Percentiles rank a stretch among this genome's conserved stretches.
These are phyloP conservation scores for Thunnus albacares DNA, from an alignment of 2,797 vertebrate species.

Conservation along the genomic window DNA sequence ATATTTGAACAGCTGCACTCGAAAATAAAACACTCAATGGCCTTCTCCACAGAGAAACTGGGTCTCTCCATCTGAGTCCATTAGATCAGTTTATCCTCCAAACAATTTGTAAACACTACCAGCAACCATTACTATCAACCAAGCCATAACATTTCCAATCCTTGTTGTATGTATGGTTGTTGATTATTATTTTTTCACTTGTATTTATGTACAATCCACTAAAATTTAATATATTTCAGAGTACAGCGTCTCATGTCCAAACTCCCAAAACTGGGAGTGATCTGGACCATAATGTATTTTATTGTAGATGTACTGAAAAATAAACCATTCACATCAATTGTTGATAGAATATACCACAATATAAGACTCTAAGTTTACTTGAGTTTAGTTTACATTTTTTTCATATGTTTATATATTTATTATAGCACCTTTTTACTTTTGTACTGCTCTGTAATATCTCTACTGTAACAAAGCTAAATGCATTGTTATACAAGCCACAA, in stretches of 20 bases:
- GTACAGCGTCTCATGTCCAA: neutral
- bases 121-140: slow-evolving; percentile 31
- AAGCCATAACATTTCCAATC: slow-evolving; percentile 5
- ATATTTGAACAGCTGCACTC: slow-evolving; percentile 85
- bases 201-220: neutral
- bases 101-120: slow-evolving; percentile 36
- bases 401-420: neutral
- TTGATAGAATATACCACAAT: neutral
- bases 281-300: slow-evolving; percentile 4
- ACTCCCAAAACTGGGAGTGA: neutral
- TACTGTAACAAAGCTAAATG: neutral
- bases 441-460: neutral
- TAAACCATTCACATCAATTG: neutral
- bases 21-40: slow-evolving; percentile 73
- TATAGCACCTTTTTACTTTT: too few relatives aligned
- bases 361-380: neutral
- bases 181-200: slow-evolving; percentile 4
- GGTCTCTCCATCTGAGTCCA: slow-evolving; percentile 42
- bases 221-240: neutral
- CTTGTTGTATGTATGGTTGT: neutral
- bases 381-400: neutral
- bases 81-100: slow-evolving; percentile 42
- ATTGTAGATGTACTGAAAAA: neutral
- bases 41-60: slow-evolving; percentile 53
- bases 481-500: slow-evolving; percentile 4